phyloP scores from a whole-genome alignment of 2,113 vertebrate genomes.

The Cephalopholis sonnerati region DNA sequence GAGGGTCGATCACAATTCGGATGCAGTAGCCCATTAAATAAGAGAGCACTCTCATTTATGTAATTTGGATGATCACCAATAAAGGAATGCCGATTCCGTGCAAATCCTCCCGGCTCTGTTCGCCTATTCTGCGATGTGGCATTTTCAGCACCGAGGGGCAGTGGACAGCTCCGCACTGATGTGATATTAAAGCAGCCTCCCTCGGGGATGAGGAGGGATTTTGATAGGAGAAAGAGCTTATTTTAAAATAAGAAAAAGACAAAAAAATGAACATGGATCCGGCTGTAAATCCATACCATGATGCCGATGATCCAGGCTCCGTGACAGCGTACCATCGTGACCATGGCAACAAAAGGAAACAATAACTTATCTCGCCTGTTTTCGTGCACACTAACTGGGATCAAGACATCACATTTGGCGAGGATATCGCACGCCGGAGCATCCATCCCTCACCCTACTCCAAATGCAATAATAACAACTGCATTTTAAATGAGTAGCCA shows the following conservation, averaged over 20 bases:
- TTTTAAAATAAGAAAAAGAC: not conserved
- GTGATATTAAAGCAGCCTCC: slow-evolving; percentile 16
- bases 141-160: slow-evolving; percentile 75
- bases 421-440: slow-evolving; percentile 7
- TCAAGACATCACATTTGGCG: slow-evolving; percentile 9
- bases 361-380: slow-evolving; percentile 50
- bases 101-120: not conserved
- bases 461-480: slow-evolving; percentile 32
- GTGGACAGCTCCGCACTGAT: slow-evolving; percentile 78
- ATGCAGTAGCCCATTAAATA: slow-evolving; percentile 5
- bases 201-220: not conserved
- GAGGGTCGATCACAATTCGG: slow-evolving; percentile 20
- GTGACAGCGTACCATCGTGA: slow-evolving; percentile 45
- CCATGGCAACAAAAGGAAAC: slow-evolving; percentile 78
- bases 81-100: slow-evolving; percentile 9
- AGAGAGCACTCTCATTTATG: not conserved
- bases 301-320: slow-evolving; percentile 32
- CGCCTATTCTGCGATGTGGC: slow-evolving; percentile 20
- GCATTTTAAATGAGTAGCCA: slow-evolving; percentile 51
- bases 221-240: not conserved
- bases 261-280: not conserved
- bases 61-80: not conserved
- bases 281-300: not conserved
- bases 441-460: slow-evolving; percentile 2
- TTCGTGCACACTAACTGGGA: not conserved